Base-by-base conservation (phyloP, 2,888 invertebrate genomes). In the Ashinkailepas kermadecensis region DNA sequence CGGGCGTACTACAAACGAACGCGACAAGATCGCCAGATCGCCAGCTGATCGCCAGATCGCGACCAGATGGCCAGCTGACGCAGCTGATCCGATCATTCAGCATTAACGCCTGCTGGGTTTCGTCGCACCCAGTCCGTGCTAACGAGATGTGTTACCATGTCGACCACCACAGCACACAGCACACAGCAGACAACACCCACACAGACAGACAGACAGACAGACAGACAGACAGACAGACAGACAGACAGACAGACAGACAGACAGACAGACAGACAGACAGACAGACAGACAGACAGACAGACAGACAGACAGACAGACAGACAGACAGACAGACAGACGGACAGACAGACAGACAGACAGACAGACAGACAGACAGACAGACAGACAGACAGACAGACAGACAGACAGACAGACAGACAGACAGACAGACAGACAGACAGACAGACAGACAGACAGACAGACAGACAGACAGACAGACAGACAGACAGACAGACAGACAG, bases 171-270 rank as follows among this genome's bases (percentile, higher is more conserved):
- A 59, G 12, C 59, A 15, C 59, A 59, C 59, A 59, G 12, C 59
- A 59, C 59, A 59, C 59, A 7, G n/a, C n/a, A n/a, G n/a, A n/a
- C 18, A 8, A 39, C 25, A 64, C 59, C 56, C 54, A 78, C 64
- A 81, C 59, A 58, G 12, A 78, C 54, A 78, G 15, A 70, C 62
- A 70, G n/a, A 81, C 54, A 81, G 21, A 59, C n/a, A 81, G 18
- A 81, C 21, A 62, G 25, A 78, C 54, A 81, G 13, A 57, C 21
- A 81, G 23, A 81, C 23, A 78, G 59, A 78, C 25, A 78, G 25
- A 81, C 21, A 78, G 25, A 81, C 39, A 81, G 7, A 81, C 39
- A 81, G n/a, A 81, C 25, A 74, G n/a, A 70, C 25, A 70, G 13
- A 56, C 25, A 70, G n/a, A 70, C 13, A 81, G 12, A 81, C n/a